Evolutionary conservation across 2,113 vertebrate genomes (phyloP), one percentile per base, ranked within the genome.

Genomic region (Bubo bubo): DNA sequence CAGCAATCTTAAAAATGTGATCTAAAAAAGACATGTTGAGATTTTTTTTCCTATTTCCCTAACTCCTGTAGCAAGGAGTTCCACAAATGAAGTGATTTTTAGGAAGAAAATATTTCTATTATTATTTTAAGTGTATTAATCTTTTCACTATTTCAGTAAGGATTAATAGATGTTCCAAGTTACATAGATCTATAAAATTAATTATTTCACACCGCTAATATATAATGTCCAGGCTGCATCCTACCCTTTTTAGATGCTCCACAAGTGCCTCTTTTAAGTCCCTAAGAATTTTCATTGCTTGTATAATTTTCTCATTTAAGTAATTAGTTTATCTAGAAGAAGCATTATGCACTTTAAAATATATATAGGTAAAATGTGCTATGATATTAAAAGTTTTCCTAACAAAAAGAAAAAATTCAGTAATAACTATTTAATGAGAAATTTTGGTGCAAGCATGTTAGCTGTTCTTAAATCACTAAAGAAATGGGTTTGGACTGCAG

Each of bases 391-490:
- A 91, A 94, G 12, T 4, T 60, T 90, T 92, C 70, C 85, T 76
- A 88, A 37, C 6, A 86, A 86, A 93, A 97, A 67, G n/a, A 71
- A 86, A 92, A 86, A 49, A 24, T 39, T 74, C 35, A 58, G 34
- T 72, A 93, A 80, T 76, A 94, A 89, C 37, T 70, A 47, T 93
- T 94, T 92, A 95, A 94, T 75, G 73, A 93, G 81, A 94, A 96
- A 74, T 1, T 82, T 93, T 88, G 28, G 47, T 96, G 79, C 76
- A 90, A 82, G 20, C 17, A n/a, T 28, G 53, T 95, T 96, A 96
- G 62, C 82, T 77, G 68, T 86, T 94, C 87, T 95, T 95, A 96
- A 97, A 96, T 96, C 91, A 87, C 79, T 80, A 9, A 47, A 85
- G 66, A 95, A 97, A 80, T 79, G 22, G n/a, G 35, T 94, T 96